A percentile compares a stretch with the other conserved stretches of the same genome.
phyloP scores from a whole-genome alignment of 2,888 invertebrate genomes.

The Linyphia triangularis region DNA sequence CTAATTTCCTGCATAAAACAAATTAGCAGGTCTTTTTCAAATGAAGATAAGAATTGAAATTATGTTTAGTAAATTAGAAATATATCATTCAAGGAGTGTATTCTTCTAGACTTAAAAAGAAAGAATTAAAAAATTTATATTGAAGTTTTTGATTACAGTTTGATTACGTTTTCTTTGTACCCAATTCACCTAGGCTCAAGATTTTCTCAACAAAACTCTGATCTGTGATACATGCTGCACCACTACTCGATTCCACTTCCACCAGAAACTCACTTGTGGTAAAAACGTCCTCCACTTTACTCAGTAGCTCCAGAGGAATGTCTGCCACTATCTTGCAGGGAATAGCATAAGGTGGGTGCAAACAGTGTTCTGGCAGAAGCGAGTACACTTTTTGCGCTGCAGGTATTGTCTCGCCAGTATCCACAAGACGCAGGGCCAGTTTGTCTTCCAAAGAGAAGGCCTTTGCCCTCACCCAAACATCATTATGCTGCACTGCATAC shows the following conservation, averaged over 20 bases:
- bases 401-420: constrained; percentile 36
- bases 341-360: constrained; percentile 57
- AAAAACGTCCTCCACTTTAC: background rate
- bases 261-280: background rate
- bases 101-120: background rate
- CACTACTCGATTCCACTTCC: background rate
- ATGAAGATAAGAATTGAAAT: too few species aligned
- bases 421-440: constrained; percentile 21
- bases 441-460: background rate
- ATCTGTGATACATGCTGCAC: background rate
- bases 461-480: constrained; percentile 34
- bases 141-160: background rate
- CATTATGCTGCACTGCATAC: constrained; percentile 33
- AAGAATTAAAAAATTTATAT: background rate
- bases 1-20: background rate
- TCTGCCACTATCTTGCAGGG: too few species aligned
- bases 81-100: too few species aligned
- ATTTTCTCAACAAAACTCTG: background rate
- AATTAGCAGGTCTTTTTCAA: background rate
- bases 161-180: background rate
- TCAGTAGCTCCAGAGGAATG: background rate
- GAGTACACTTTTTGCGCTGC: background rate
- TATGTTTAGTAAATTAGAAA: too few species aligned
- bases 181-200: background rate
- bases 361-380: constrained; percentile 51